phyloP scores from a whole-genome alignment of 1,140 invertebrate genomes.

The Drosophila neocordata region DNA sequence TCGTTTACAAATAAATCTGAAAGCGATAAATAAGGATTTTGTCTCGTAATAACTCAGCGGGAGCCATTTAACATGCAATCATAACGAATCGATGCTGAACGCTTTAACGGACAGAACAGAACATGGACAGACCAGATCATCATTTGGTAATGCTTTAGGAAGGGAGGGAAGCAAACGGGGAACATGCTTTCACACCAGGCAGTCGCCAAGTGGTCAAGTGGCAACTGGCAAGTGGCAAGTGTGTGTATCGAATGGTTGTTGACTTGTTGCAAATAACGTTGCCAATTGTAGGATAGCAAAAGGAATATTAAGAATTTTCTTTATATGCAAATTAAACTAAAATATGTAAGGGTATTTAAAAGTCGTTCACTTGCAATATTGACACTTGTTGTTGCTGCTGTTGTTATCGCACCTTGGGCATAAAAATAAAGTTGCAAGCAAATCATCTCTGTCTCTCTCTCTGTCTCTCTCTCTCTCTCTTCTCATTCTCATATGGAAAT shows the following conservation, averaged over 20 bases:
- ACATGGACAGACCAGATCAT: constrained; percentile 28
- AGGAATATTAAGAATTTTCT: neutral
- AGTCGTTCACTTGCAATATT: constrained; percentile 16
- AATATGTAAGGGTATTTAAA: neutral
- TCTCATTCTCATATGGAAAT: constrained; percentile 31
- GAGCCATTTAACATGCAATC: constrained; percentile 83
- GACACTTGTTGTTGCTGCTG: constrained; percentile 24
- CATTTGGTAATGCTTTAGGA: neutral
- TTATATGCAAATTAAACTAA: neutral
- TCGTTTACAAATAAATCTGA: constrained; percentile 83
- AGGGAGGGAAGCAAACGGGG: constrained; percentile 13
- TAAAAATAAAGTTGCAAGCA: constrained; percentile 74
- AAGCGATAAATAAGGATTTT: constrained; percentile 83
- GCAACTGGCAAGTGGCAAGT: constrained; percentile 57
- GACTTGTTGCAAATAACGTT: constrained; percentile 73
- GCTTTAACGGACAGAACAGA: constrained; percentile 61
- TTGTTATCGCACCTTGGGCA: constrained; percentile 56
- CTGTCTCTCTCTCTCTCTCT: neutral
- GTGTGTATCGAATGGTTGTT: constrained; percentile 77
- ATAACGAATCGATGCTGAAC: constrained; percentile 82
- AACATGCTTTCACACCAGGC: constrained; percentile 78
- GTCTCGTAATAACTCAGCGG: constrained; percentile 83
- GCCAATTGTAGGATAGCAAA: constrained; percentile 1
- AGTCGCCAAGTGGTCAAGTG: constrained; percentile 54
- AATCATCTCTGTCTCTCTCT: constrained; percentile 29